Base-by-base conservation (phyloP, 2,113 vertebrate genomes). In the Otus sunia region DNA sequence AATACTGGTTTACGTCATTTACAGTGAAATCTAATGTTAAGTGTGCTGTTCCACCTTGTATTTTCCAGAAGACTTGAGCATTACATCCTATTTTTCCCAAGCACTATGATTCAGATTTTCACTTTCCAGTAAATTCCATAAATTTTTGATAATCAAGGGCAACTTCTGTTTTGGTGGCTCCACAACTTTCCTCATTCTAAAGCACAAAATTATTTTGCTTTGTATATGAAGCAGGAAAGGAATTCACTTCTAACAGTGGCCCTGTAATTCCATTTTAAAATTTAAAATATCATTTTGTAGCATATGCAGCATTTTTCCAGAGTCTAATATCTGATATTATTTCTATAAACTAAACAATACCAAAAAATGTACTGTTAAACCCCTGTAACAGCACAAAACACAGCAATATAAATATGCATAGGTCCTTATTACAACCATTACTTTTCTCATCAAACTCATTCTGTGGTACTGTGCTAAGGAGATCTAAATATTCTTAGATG, bases 61-160 rank as follows among this genome's bases (percentile, higher is more conserved):
- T 91, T 62, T 82, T 92, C 56, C 66, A 72, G 36, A 60, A 91
- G 41, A 75, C 27, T 64, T 5, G 1, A 74, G 43, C n/a, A 80
- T 49, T 86, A 79, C 50, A 82, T 82, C 39, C 49, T 92, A 8
- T 66, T 92, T 90, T 86, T 63, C 37, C 43, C 45, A 84, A 60
- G 72, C 64, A 41, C 20, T n/a, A 68, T 26, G 36, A 94, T 85
- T 85, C 88, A 84, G 64, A 89, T 66, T 79, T 92, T 80, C 27
- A 77, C 73, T 78, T 96, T 72, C 86, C 32, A 1, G 34, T 82
- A 85, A 93, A 87, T 91, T 87, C 49, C 56, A 91, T 81, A 52
- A 88, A 85, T 89, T 94, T 63, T 91, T 90, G 27, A 93, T 84
- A 92, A 92, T 72, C 49, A 74, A 92, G 75, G 32, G 26, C 43